These are phyloP conservation scores for Microtus ochrogaster DNA, from an alignment of 2,113 vertebrate genomes.

Conservation along the genomic window DNA sequence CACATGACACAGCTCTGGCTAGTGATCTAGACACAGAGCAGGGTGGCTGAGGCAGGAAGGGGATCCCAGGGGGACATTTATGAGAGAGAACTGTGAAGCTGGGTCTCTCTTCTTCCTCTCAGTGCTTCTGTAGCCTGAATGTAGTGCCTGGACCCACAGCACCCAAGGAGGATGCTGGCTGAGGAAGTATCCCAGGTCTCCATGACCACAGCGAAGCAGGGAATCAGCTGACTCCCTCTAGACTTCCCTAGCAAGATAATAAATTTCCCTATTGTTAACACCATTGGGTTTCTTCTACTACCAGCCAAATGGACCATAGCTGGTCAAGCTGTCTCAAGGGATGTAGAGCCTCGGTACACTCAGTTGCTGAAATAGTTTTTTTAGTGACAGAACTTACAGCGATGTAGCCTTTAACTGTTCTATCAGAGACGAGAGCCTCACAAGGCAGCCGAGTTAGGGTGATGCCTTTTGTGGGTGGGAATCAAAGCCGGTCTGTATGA, in stretches of 20 bases:
- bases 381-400: slow-evolving; percentile 50
- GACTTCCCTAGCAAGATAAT: slow-evolving; percentile 52
- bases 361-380: slow-evolving; percentile 66
- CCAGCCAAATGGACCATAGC: slow-evolving; percentile 65
- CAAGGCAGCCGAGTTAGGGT: slow-evolving; percentile 9
- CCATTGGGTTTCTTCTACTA: slow-evolving; percentile 54
- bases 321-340: slow-evolving; percentile 51
- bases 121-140: background rate
- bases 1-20: background rate
- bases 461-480: slow-evolving; percentile 23
- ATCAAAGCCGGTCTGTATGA: slow-evolving; percentile 30
- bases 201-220: background rate
- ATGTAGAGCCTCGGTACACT: slow-evolving; percentile 39
- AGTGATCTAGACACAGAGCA: background rate
- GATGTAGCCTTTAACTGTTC: slow-evolving; percentile 45
- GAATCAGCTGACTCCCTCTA: slow-evolving; percentile 34
- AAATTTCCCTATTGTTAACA: slow-evolving; percentile 61
- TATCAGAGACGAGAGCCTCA: slow-evolving; percentile 43
- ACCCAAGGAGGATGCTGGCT: background rate
- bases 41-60: background rate
- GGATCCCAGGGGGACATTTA: background rate
- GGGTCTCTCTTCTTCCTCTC: background rate
- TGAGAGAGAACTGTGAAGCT: background rate
- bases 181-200: background rate
- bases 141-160: background rate